Evolutionary conservation across 2,888 invertebrate genomes (phyloP), one percentile per base, ranked within the genome.

Genomic region (Eristalis pertinax): DNA sequence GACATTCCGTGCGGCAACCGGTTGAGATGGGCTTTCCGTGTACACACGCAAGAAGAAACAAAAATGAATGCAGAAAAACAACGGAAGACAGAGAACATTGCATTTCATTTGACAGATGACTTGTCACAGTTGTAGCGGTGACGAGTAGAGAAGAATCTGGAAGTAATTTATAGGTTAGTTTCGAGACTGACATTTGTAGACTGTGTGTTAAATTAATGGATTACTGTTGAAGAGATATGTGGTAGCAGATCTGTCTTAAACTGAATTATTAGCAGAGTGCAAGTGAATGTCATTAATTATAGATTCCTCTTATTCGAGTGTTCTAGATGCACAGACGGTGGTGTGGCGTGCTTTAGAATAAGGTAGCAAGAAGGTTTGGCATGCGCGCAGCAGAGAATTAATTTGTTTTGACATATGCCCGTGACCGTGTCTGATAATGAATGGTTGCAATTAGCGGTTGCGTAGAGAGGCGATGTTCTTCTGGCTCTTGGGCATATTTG

Each of bases 141-240:
- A 83, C 75, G 79, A 84, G 72, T 65, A 79, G 50, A 50, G 19
- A 83, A 72, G 62, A 62, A 63, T 64, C 69, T 50, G 22, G 63
- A 63, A 75, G 63, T 83, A 83, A 83, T 83, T 87, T 83, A 87
- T 83, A 68, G 69, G 72, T 68, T 79, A 43, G 72, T 24, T 72
- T 41, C 62, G 19, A 72, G 87, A 79, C 75, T 83, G 72, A 79
- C 83, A 79, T 76, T 79, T 87, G 87, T 76, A 79, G 75, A 79
- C 72, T 74, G 69, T 63, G 85, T 77, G 85, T 86, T 70, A 82
- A 86, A 86, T 86, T 78, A 86, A 86, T 86, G 78, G 77, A 86
- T 78, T 73, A 78, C 78, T 72, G 82, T 70, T 82, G 43, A 43
- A 63, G 58, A 69, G 73, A 65, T 77, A 65, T 78, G 85, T 70